These are phyloP conservation scores for Falco punctatus DNA, from an alignment of 2,113 vertebrate genomes.

Conservation along the genomic window DNA sequence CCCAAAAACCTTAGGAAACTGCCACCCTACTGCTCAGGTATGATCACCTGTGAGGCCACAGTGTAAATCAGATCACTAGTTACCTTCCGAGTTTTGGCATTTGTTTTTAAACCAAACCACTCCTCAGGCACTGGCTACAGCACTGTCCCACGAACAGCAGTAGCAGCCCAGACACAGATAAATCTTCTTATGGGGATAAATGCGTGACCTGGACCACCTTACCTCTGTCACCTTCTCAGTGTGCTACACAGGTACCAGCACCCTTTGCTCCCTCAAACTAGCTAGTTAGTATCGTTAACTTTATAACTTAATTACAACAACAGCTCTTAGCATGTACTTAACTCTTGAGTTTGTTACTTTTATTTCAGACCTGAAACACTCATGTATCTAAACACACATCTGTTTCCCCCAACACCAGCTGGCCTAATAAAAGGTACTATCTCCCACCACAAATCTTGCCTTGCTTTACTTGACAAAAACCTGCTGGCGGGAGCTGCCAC, in stretches of 20 bases:
- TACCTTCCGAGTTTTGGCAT: not conserved
- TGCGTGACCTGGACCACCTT: not conserved
- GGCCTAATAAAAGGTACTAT: slow-evolving; percentile 1
- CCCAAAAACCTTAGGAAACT: not conserved
- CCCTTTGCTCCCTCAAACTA: not conserved
- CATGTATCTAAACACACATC: not conserved
- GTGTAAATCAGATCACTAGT: not conserved
- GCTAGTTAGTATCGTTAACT: not conserved
- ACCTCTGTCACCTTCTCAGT: not conserved
- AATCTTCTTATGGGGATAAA: not conserved
- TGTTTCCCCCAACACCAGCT: slow-evolving; percentile 43
- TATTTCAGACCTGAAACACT: not conserved
- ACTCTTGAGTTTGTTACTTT: not conserved
- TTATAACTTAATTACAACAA: not conserved
- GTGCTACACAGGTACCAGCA: not conserved
- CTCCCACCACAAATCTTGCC: not conserved
- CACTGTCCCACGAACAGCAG: not conserved
- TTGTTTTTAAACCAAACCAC: not conserved
- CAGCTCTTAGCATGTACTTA: not conserved
- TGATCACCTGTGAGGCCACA: not conserved
- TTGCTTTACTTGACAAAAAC: not conserved
- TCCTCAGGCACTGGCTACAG: not conserved
- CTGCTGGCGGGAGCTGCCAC: not conserved
- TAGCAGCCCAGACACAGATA: not conserved
- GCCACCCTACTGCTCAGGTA: not conserved